A percentile compares a stretch with the other conserved stretches of the same genome.
Evolutionary conservation across 1,140 invertebrate species (phyloP).

Genomic region (Atta texana): DNA sequence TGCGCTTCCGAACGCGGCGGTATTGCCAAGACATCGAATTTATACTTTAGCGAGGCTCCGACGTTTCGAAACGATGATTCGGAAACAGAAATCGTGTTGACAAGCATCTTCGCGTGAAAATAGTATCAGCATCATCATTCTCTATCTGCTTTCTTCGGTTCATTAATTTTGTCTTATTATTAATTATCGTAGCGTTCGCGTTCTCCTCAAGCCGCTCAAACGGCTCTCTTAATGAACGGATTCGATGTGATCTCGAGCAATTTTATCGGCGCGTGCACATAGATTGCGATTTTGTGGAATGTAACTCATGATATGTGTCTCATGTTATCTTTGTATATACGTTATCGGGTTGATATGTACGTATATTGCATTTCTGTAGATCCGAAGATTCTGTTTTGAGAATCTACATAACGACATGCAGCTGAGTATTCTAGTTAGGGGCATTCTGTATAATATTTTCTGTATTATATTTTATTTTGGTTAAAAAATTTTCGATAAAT

Average conservation of each 20-base stretch:
- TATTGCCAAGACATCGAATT: not conserved
- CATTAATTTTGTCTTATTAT: conserved; percentile 45
- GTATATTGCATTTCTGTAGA: not conserved
- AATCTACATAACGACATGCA: conserved; percentile 1
- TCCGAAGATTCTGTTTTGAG: not conserved
- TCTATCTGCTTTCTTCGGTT: not conserved
- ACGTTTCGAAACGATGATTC: not conserved
- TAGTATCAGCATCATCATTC: not conserved
- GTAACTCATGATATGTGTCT: not conserved
- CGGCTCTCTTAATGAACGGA: conserved; percentile 31
- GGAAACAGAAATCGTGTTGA: not conserved
- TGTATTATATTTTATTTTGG: not conserved
- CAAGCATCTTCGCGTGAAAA: not conserved
- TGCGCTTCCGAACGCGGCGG: conserved; percentile 13
- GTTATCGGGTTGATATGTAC: conserved; percentile 19
- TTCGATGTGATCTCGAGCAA: not conserved
- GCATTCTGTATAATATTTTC: not conserved
- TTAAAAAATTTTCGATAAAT: conserved; percentile 4
- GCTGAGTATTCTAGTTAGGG: not conserved
- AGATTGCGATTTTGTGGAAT: conserved; percentile 14
- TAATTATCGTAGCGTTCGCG: conserved; percentile 33
- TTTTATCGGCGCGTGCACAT: conserved; percentile 19
- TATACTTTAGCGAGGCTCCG: not conserved
- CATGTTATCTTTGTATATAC: conserved; percentile 30
- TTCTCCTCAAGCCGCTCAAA: not conserved